Evolutionary conservation across 1,140 invertebrate genomes (phyloP).

Genomic region (Acyrthosiphon pisum): DNA sequence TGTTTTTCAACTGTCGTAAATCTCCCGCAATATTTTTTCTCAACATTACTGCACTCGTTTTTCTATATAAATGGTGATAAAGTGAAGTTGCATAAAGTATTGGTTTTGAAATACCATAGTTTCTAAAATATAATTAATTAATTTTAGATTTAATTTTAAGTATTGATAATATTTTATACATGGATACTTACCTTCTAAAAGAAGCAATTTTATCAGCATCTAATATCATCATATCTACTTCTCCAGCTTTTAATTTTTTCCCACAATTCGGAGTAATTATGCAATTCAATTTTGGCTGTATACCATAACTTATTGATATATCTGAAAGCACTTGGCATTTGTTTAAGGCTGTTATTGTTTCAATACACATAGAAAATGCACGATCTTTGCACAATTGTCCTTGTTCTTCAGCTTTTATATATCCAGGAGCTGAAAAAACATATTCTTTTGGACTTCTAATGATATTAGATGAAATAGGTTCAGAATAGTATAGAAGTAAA

Average conservation of each 20-base stretch:
- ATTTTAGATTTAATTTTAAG: background rate
- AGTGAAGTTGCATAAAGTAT: conserved; percentile 41
- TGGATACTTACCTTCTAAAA: conserved; percentile 15
- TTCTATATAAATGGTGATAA: conserved; percentile 48
- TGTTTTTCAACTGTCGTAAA: conserved; percentile 28
- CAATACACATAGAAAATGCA: conserved; percentile 32
- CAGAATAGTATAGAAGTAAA: conserved; percentile 45
- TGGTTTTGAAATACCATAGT: conserved; percentile 9
- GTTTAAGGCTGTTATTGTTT: conserved; percentile 15
- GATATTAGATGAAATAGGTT: conserved; percentile 33
- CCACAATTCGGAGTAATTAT: conserved; percentile 6
- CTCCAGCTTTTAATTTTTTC: conserved; percentile 11
- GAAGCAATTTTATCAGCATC: conserved; percentile 33
- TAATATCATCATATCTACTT: conserved; percentile 39
- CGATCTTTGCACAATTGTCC: background rate
- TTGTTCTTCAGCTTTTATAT: conserved; percentile 31
- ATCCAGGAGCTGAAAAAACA: conserved; percentile 28
- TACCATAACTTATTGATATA: conserved; percentile 49
- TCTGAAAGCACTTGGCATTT: conserved; percentile 44
- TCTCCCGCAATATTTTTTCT: background rate
- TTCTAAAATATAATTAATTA: conserved; percentile 4
- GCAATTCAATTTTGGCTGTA: conserved; percentile 43
- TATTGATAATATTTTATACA: background rate
- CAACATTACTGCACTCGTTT: conserved; percentile 43
- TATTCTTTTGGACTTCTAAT: conserved; percentile 43